Evolutionary conservation across 2,113 vertebrate genomes (phyloP).

Genomic region (Phalacrocorax carbo): DNA sequence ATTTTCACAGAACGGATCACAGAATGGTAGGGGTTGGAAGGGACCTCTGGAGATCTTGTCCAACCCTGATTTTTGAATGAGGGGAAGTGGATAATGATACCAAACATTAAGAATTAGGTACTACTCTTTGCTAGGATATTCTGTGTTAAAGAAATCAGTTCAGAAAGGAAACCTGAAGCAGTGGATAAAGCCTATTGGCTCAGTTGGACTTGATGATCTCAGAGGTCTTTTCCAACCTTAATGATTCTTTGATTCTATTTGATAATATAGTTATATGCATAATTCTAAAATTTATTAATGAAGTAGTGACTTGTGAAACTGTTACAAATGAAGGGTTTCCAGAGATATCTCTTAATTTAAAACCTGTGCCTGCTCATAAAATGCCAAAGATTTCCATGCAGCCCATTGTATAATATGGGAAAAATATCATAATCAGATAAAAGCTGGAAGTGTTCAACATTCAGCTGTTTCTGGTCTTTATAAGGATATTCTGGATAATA

Average conservation of each 20-base stretch:
- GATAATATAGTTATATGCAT: not conserved
- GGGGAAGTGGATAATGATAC: not conserved
- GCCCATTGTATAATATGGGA: not conserved
- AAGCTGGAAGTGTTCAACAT: not conserved
- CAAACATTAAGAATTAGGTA: not conserved
- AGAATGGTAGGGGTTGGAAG: too few relatives aligned
- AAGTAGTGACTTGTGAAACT: not conserved
- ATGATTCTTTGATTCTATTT: too few relatives aligned
- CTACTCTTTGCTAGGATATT: not conserved
- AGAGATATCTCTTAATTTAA: not conserved
- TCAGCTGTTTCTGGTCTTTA: not conserved
- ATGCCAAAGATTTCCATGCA: not conserved
- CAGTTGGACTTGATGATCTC: too few relatives aligned
- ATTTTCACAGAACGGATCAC: not conserved
- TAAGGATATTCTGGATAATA: not conserved
- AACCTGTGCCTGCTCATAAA: not conserved
- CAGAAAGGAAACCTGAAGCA: not conserved
- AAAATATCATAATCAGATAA: not conserved
- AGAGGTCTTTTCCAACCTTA: too few relatives aligned
- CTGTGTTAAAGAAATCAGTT: not conserved
- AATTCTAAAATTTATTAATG: not conserved
- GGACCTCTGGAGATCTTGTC: too few relatives aligned
- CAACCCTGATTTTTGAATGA: not conserved
- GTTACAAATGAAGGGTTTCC: not conserved
- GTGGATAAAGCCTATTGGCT: not conserved